phyloP scores from a whole-genome alignment of 1,140 invertebrate species.

The Akabosia matsudoensis region DNA sequence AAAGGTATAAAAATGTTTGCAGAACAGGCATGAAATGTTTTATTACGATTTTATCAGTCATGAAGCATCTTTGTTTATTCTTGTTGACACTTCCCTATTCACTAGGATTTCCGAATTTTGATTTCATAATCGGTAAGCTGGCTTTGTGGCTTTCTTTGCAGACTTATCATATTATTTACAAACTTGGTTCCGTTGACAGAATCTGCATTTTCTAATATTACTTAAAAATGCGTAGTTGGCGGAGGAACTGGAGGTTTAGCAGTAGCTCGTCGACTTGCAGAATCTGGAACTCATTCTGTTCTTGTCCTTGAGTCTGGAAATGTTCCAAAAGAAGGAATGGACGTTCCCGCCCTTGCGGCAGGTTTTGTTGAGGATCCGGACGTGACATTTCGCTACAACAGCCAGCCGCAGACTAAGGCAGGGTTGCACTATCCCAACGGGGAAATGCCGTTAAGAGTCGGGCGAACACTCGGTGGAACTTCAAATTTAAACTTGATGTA shows the following conservation, averaged over 20 bases:
- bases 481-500: conserved; percentile 64
- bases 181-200: not conserved
- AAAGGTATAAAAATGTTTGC: too few relatives aligned
- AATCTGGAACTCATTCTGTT: not conserved
- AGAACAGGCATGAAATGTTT: too few relatives aligned
- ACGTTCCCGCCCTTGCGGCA: conserved; percentile 27
- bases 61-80: too few relatives aligned
- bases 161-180: not conserved
- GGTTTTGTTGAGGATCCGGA: not conserved
- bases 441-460: conserved; percentile 1
- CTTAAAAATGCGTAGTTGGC: not conserved
- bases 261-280: not conserved
- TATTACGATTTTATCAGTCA: too few relatives aligned
- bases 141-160: not conserved
- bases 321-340: not conserved
- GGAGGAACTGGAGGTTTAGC: not conserved
- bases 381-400: conserved; percentile 5
- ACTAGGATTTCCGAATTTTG: not conserved
- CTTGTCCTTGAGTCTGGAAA: conserved; percentile 4
- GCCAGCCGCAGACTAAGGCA: not conserved
- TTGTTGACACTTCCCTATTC: not conserved
- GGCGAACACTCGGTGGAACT: conserved; percentile 57
- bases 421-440: too few relatives aligned
- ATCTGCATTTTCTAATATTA: not conserved
- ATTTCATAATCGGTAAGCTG: not conserved